A percentile compares a stretch with the other conserved stretches of the same genome.
phyloP scores from a whole-genome alignment of 2,888 invertebrate genomes.

The Troglohyphantes excavatus region DNA sequence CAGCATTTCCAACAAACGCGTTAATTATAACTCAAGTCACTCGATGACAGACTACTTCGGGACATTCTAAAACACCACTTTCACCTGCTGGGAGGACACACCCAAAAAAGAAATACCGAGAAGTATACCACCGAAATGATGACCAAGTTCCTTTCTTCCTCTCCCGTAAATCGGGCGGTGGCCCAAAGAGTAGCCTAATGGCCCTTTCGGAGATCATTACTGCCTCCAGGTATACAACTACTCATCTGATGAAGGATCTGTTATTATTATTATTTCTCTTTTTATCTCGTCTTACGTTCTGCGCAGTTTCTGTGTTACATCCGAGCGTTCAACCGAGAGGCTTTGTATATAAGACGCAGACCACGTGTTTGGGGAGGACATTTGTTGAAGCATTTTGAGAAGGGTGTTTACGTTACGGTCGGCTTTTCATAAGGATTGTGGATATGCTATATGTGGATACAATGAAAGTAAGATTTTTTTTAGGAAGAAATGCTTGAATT shows the following conservation, averaged over 20 bases:
- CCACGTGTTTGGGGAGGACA: conserved; percentile 50
- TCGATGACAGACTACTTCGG: not conserved
- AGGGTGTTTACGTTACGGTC: conserved; percentile 5
- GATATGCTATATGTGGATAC: conserved; percentile 35
- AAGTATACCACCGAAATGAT: conserved; percentile 15
- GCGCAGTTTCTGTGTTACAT: conserved; percentile 51
- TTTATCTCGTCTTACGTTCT: not conserved
- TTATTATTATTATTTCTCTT: not conserved
- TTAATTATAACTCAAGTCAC: not conserved
- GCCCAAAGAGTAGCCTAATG: conserved; percentile 36
- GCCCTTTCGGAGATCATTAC: conserved; percentile 37
- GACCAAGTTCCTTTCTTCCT: conserved; percentile 35
- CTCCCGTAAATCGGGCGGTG: conserved; percentile 41
- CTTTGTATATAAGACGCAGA: conserved; percentile 51
- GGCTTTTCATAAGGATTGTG: conserved; percentile 6
- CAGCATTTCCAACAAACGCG: not conserved
- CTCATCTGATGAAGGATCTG: conserved; percentile 8
- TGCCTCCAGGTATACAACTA: conserved; percentile 35
- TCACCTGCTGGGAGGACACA: conserved; percentile 12
- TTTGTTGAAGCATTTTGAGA: conserved; percentile 7
- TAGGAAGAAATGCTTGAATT: too few relatives aligned
- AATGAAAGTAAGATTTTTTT: conserved; percentile 41
- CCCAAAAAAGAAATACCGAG: not conserved
- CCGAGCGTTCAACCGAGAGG: conserved; percentile 60
- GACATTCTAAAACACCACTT: conserved; percentile 19